A percentile compares a stretch with the other conserved stretches of the same genome.
These are phyloP conservation scores for Fragum sueziense DNA, from an alignment of 2,888 invertebrate genomes.

Conservation along the genomic window DNA sequence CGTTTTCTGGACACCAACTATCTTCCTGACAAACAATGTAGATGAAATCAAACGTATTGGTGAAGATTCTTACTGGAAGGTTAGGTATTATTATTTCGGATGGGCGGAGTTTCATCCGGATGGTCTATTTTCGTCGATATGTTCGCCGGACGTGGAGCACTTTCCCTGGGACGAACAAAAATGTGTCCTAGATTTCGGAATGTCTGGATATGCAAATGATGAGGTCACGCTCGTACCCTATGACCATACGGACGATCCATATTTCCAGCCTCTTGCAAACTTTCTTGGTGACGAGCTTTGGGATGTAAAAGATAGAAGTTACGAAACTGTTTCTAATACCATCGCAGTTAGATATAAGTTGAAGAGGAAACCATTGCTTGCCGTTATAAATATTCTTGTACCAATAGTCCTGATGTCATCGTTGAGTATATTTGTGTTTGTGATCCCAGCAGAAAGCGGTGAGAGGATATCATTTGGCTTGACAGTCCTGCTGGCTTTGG, in stretches of 20 bases:
- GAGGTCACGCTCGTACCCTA: neutral
- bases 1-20: conserved; percentile 6
- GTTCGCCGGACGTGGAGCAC: neutral
- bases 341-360: neutral
- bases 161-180: conserved; percentile 2
- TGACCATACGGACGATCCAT: neutral
- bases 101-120: neutral
- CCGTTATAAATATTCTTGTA: neutral
- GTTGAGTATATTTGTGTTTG: conserved; percentile 5
- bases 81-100: neutral
- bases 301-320: neutral
- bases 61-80: neutral
- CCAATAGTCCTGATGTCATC: neutral
- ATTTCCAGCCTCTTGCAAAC: neutral
- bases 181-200: neutral
- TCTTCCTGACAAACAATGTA: neutral
- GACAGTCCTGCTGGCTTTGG: neutral
- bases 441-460: neutral
- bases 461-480: conserved; percentile 4
- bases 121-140: neutral
- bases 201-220: neutral
- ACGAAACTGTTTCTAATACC: neutral
- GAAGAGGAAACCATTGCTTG: neutral
- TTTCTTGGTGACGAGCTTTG: neutral
- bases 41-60: conserved; percentile 1